A percentile compares a stretch with the other conserved stretches of the same genome.
phyloP scores from a whole-genome alignment of 2,113 vertebrate genomes.

The Odontesthes bonariensis region DNA sequence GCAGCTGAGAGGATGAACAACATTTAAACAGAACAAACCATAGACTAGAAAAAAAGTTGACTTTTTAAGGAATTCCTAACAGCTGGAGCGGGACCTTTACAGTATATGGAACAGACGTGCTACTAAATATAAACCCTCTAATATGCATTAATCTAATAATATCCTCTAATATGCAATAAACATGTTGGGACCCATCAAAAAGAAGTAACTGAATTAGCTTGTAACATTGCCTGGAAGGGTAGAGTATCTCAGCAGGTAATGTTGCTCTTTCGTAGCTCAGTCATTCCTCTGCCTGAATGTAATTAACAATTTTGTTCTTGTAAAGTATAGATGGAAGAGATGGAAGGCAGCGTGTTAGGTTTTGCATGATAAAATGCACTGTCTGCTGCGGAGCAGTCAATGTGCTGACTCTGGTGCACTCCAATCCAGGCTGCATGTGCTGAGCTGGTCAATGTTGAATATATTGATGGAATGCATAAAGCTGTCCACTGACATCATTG shows the following conservation, averaged over 20 bases:
- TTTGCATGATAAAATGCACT: conserved; percentile 16
- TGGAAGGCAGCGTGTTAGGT: conserved; percentile 11
- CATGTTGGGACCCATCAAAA: neutral
- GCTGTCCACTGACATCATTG: conserved; percentile 53
- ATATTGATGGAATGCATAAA: conserved; percentile 76
- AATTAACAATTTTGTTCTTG: conserved; percentile 13
- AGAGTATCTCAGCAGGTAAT: neutral
- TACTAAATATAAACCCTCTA: too few relatives aligned
- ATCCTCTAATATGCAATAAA: neutral
- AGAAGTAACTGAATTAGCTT: neutral
- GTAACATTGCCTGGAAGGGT: neutral
- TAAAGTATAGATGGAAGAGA: conserved; percentile 30
- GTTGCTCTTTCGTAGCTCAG: neutral
- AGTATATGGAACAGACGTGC: too few relatives aligned
- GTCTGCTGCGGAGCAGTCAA: conserved; percentile 22
- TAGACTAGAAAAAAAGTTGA: neutral
- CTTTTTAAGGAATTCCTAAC: neutral
- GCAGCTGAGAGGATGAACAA: neutral
- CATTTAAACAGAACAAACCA: neutral
- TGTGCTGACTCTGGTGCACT: conserved; percentile 68
- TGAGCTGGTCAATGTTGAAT: conserved; percentile 60
- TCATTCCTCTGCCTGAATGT: conserved; percentile 10
- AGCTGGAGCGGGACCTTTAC: too few relatives aligned
- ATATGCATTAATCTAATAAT: too few relatives aligned
- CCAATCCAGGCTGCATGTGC: conserved; percentile 52